Base-by-base conservation (phyloP, 1,140 invertebrate species). In the Leucophenga varia region DNA sequence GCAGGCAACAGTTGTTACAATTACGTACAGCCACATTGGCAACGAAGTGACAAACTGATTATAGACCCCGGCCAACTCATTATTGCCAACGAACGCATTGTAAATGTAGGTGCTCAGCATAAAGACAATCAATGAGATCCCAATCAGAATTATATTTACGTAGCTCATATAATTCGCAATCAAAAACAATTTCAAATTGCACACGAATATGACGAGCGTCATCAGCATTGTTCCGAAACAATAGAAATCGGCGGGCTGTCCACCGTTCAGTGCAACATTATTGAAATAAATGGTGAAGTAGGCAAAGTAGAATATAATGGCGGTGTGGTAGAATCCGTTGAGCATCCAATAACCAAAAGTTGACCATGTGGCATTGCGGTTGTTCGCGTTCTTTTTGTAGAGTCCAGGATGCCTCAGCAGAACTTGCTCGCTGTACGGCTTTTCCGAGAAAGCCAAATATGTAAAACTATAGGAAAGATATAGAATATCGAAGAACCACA, bases 401-500 rank as follows among this genome's bases (percentile, higher is more conserved):
- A 91, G 57, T 1, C 77, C 64, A 2, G 88, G 87, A 39, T 83
- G 78, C 59, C 76, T 76, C 7, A 90, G 57, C 0, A 94, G 76
- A 14, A 76, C 72, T n/a, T 78, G 55, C 1, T 82, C 77, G 0
- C 78, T 72, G 57, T 83, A 82, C 38, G 84, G 79, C 59, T 90
- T 88, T 47, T 90, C 88, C 2, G 85, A 80, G 18, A 91, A 76
- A 10, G 86, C 84, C 49, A 84, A 83, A 0, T 84, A 47, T 1
- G 90, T 71, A 39, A 87, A 82, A 2, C 88, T 88, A 16, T 84
- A 49, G 0, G 85, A 82, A 1, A 87, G 86, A 55, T 88, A 90
- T 14, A 88, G 55, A 7, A 90, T 76, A 61, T 91, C 91, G 63
- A 82, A 91, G 16, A 85, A 74, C 58, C 87, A 88, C 10, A 91